Conservation (phyloP, 1,140 invertebrate genomes). For the Carposina sasakii region DNA sequence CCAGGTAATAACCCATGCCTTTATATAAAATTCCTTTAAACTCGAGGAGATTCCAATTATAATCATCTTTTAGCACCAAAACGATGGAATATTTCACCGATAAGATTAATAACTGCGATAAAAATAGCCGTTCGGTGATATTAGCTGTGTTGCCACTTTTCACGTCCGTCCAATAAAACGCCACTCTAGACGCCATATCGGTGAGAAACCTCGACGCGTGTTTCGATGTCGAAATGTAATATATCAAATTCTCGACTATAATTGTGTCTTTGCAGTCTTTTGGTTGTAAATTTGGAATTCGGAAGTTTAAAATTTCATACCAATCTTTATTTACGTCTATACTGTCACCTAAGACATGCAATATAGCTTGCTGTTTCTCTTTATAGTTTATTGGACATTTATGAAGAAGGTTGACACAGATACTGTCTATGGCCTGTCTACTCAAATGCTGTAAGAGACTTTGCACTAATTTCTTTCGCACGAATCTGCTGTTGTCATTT, state of each 20-base stretch:
- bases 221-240: conserved; percentile 43
- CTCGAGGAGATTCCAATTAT: conserved; percentile 59
- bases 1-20: conserved; percentile 85
- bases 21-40: conserved; percentile 75
- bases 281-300: conserved; percentile 41
- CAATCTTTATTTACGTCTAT: conserved; percentile 57
- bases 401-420: conserved; percentile 48
- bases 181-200: conserved; percentile 72
- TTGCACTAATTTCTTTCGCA: conserved; percentile 49
- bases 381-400: conserved; percentile 46
- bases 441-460: conserved; percentile 50
- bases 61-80: conserved; percentile 21
- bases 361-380: conserved; percentile 45
- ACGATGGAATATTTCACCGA: conserved; percentile 72
- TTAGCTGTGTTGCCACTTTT: conserved; percentile 79
- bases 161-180: conserved; percentile 82
- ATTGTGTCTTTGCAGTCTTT: conserved; percentile 40
- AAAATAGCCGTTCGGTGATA: conserved; percentile 83
- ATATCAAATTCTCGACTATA: conserved; percentile 49
- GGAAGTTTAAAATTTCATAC: conserved; percentile 47
- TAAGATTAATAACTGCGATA: conserved; percentile 83
- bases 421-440: conserved; percentile 56
- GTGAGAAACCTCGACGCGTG: conserved; percentile 44
- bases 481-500: conserved; percentile 34
- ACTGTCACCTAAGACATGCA: conserved; percentile 49